Conservation (phyloP, 2,113 vertebrate species). For the Ptilonorhynchus violaceus region DNA sequence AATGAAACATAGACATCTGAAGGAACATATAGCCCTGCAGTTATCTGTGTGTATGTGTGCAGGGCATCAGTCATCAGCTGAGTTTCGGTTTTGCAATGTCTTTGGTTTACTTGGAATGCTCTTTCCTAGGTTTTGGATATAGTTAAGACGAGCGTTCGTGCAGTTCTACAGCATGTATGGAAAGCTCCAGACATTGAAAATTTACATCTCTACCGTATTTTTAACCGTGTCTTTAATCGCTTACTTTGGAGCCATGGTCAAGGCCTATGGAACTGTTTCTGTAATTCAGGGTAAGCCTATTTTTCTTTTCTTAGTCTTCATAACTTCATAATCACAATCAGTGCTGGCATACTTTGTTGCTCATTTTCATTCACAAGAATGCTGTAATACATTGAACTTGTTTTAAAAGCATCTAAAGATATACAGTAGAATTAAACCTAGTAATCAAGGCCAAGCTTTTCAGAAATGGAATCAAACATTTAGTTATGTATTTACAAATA, state of each 20-base stretch:
- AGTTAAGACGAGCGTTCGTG: slow-evolving; percentile 87
- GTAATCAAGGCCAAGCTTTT: neutral
- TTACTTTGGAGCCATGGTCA: slow-evolving; percentile 96
- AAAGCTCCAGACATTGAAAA: slow-evolving; percentile 88
- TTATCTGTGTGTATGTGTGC: neutral
- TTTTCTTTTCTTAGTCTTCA: neutral
- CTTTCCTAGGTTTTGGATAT: slow-evolving; percentile 90
- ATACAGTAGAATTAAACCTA: neutral
- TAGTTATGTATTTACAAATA: neutral
- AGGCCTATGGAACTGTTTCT: slow-evolving; percentile 96
- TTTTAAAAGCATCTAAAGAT: neutral
- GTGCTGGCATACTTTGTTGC: neutral
- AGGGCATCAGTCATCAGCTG: neutral
- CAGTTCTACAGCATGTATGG: slow-evolving; percentile 90
- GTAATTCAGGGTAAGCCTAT: slow-evolving; percentile 84
- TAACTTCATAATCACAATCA: neutral
- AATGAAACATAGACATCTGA: neutral
- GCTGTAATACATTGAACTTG: neutral
- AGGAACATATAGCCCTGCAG: neutral
- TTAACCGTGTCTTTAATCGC: slow-evolving; percentile 92
- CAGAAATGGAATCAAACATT: neutral
- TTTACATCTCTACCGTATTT: slow-evolving; percentile 88
- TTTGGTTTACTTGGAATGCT: slow-evolving; percentile 8
- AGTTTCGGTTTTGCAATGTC: neutral
- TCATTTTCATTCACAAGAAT: neutral